Percentiles rank a stretch among this genome's conserved stretches.
These are phyloP conservation scores for Eurytoma adleriae DNA, from an alignment of 2,888 invertebrate species.

Conservation along the genomic window DNA sequence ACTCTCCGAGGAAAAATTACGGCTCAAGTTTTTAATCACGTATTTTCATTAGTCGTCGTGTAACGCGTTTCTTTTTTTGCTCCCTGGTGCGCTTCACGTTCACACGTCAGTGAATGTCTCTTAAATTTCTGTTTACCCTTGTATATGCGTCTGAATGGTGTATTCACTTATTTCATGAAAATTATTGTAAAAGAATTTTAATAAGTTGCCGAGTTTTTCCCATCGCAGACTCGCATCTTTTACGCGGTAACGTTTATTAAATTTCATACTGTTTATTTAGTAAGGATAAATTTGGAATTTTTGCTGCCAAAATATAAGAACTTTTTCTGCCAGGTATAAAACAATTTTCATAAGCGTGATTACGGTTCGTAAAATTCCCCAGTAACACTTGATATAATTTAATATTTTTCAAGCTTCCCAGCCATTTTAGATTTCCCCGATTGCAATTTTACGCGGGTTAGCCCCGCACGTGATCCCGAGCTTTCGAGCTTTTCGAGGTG, in stretches of 20 bases:
- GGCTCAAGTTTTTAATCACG: constrained; percentile 69
- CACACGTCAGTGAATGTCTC: constrained; percentile 32
- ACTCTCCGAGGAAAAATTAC: constrained; percentile 65
- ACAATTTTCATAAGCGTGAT: too few relatives aligned
- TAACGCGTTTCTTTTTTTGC: constrained; percentile 37
- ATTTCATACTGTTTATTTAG: too few relatives aligned
- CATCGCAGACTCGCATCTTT: too few relatives aligned
- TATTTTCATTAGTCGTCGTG: constrained; percentile 67
- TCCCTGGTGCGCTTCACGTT: constrained; percentile 51
- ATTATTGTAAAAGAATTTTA: not conserved
- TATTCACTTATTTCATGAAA: not conserved
- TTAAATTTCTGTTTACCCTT: not conserved
- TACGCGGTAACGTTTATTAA: too few relatives aligned
- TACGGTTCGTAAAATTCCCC: too few relatives aligned
- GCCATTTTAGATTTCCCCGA: not conserved
- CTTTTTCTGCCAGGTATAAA: too few relatives aligned
- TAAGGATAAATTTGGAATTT: too few relatives aligned
- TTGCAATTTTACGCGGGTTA: not conserved
- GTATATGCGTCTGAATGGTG: not conserved
- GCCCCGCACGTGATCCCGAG: constrained; percentile 42
- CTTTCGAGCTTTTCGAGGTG: constrained; percentile 22
- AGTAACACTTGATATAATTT: too few relatives aligned
- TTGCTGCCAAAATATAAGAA: too few relatives aligned
- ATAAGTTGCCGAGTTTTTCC: too few relatives aligned
- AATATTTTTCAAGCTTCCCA: not conserved